These are phyloP conservation scores for Phacellophora camtschatica DNA, from an alignment of 30 jellyfish, hydroid and myxozoan genomes.

Conservation along the genomic window DNA sequence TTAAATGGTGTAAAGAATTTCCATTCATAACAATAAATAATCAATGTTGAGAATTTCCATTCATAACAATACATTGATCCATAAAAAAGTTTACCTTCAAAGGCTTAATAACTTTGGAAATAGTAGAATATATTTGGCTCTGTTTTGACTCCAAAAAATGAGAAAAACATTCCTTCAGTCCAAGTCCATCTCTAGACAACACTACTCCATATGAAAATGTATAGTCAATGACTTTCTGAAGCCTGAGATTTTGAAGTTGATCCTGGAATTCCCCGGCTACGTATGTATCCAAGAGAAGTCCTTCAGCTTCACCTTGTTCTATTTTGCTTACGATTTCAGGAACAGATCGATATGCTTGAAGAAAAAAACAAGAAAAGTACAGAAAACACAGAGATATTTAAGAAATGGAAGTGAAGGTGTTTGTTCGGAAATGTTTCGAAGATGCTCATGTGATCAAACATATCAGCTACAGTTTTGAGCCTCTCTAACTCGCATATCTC, in stretches of 20 bases:
- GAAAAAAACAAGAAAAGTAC: neutral
- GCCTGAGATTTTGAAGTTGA: slow-evolving; percentile 61
- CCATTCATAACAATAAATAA: too few relatives aligned
- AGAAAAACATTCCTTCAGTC: slow-evolving; percentile 54
- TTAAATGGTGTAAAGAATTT: too few relatives aligned
- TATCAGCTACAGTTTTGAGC: too few relatives aligned
- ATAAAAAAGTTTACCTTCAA: slow-evolving; percentile 65
- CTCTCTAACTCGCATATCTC: too few relatives aligned
- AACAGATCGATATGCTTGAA: slow-evolving; percentile 79
- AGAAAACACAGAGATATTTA: too few relatives aligned
- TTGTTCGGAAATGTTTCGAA: too few relatives aligned
- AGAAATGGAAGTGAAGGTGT: too few relatives aligned
- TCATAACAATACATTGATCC: too few relatives aligned
- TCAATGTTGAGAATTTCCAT: too few relatives aligned
- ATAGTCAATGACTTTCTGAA: slow-evolving; percentile 92
- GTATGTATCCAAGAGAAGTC: slow-evolving; percentile 94
- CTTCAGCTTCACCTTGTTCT: slow-evolving; percentile 67
- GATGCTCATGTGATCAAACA: too few relatives aligned
- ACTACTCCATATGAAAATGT: slow-evolving; percentile 94
- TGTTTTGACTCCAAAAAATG: slow-evolving; percentile 80
- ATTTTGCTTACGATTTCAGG: slow-evolving; percentile 76
- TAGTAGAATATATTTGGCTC: slow-evolving; percentile 73
- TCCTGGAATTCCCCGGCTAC: slow-evolving; percentile 97
- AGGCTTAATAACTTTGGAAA: slow-evolving; percentile 90
- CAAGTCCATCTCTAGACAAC: slow-evolving; percentile 89